Evolutionary conservation across 2,113 vertebrate genomes (phyloP).

Genomic region (Morone chrysops): DNA sequence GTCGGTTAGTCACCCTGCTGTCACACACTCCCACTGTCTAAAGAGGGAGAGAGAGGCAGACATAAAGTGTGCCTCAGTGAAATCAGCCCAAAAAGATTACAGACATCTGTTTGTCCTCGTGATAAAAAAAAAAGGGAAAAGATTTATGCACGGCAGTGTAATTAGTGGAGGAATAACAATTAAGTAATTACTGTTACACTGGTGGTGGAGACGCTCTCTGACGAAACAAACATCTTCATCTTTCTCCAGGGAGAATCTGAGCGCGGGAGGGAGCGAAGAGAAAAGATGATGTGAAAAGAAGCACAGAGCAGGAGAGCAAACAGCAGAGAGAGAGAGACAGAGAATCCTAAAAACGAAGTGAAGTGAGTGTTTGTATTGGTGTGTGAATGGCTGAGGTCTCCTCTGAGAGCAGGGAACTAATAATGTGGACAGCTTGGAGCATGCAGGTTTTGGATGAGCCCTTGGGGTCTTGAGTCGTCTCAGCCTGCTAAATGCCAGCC

Average conservation of each 20-base stretch:
- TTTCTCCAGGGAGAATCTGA: neutral
- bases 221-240: neutral
- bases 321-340: neutral
- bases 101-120: slow-evolving; percentile 20
- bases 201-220: neutral
- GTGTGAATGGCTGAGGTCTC: slow-evolving; percentile 25
- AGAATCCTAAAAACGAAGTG: neutral
- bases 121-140: slow-evolving; percentile 12
- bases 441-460: slow-evolving; percentile 60
- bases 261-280: neutral
- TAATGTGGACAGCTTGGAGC: slow-evolving; percentile 63
- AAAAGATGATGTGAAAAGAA: neutral
- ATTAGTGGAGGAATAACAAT: slow-evolving; percentile 31
- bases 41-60: neutral
- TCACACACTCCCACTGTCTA: neutral
- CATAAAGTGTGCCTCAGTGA: neutral
- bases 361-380: slow-evolving; percentile 18
- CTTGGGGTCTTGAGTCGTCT: slow-evolving; percentile 48
- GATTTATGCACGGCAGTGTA: slow-evolving; percentile 6
- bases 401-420: slow-evolving; percentile 47
- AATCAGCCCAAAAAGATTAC: slow-evolving; percentile 7
- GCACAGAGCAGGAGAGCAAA: neutral
- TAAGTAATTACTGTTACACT: slow-evolving; percentile 38
- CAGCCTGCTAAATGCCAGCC: slow-evolving; percentile 52
- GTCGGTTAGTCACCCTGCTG: neutral